Conservation (phyloP, 2,113 vertebrate species). For the Dasyurus viverrinus region DNA sequence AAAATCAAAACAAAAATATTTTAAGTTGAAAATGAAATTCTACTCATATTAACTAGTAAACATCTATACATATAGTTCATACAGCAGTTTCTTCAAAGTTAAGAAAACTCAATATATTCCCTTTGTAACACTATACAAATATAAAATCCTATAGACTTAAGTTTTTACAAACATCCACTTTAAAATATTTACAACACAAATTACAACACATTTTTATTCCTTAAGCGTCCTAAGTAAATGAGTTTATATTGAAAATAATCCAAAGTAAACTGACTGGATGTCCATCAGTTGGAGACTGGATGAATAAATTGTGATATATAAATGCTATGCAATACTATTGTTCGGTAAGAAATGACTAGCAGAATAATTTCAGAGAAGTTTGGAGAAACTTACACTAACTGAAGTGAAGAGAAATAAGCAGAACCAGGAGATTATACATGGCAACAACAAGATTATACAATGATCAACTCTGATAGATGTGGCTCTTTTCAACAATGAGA, state of each 20-base stretch:
- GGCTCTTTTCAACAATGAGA: no score
- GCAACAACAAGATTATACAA: no score
- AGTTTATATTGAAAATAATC: conserved; percentile 20
- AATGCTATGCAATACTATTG: no score
- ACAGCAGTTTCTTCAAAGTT: background rate
- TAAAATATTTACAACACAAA: background rate
- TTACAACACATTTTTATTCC: background rate
- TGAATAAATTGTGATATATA: no score
- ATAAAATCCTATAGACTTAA: background rate
- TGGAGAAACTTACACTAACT: no score
- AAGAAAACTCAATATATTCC: background rate
- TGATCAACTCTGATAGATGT: no score
- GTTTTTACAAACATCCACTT: background rate
- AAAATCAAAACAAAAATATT: background rate
- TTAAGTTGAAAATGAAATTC: background rate
- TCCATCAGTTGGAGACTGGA: no score
- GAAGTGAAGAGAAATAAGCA: no score
- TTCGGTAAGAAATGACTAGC: no score
- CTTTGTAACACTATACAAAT: background rate
- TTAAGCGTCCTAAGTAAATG: conserved; percentile 21
- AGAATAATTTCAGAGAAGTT: no score
- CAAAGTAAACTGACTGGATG: background rate
- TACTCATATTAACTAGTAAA: background rate
- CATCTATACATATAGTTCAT: background rate
- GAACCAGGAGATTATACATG: no score